Base-by-base conservation (phyloP, 2,797 vertebrate species). In the Muscicapa comitata region DNA sequence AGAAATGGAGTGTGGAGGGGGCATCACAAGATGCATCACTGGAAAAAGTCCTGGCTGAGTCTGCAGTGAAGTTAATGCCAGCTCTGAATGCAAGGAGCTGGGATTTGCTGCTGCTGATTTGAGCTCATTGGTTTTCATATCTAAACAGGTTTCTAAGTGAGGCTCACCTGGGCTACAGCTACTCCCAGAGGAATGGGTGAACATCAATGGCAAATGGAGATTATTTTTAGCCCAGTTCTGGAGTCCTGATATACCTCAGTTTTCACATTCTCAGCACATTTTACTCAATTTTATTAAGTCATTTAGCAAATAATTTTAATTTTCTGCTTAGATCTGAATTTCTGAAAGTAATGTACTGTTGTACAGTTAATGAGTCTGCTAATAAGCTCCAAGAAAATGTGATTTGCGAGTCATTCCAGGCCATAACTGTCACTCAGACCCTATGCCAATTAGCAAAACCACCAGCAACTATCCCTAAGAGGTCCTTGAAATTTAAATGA, bases 271-370 rank as follows among this genome's bases (percentile, higher is more conserved):
- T 97, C 96, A 97, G 97, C 97, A 97, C 89, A 96, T 98, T 98
- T 97, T 97, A 94, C 96, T 97, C 96, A 90, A 97, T 98, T 98
- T 98, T 97, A 97, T 98, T 97, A 98, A 98, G 97, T 97, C 97
- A 98, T 98, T 98, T 98, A 98, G 97, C 97, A 98, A 98, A 98
- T 98, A 98, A 98, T 98, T 98, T 98, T 97, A 97, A 98, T 98
- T 98, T 98, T 98, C 96, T 97, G 98, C 98, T 98, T 98, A 97
- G 97, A 97, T 98, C 95, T 97, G 98, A 98, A 97, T 98, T 98
- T 98, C 96, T 96, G 96, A 97, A 97, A 97, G 97, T 97, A 98
- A 98, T 98, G 98, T 98, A 98, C 97, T 98, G 97, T 97, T 97
- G 96, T 98, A 97, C 96, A 68, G 95, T 98, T 98, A 98, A 98